Evolutionary conservation across 2,797 vertebrate genomes (phyloP), one percentile per base, ranked within the genome.

Genomic region (Otolemur crassicaudatus): DNA sequence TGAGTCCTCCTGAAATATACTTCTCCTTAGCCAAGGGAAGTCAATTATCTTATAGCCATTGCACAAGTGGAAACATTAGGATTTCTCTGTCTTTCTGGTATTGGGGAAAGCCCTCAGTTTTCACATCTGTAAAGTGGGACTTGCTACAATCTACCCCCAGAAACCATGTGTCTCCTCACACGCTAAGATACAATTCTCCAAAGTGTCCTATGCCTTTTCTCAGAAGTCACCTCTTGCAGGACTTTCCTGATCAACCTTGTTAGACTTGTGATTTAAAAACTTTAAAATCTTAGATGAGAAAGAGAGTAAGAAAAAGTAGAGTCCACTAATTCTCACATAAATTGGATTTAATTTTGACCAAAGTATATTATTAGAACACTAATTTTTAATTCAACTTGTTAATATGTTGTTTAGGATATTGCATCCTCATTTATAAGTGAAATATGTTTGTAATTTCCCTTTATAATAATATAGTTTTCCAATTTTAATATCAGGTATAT

Each of bases 111-210:
- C 16, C 56, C 49, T 94, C 34, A 5, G 46, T 83, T 88, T 90
- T 67, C 40, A 60, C 13, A 84, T 90, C 84, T 93, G 46, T 76
- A 84, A 94, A 92, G 46, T 34, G 82, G 49, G 37, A 65, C 56
- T 80, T 27, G 29, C 70, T 63, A 31, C 17, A 86, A 40, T 22
- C 61, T 37, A 40, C 23, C 56, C 20, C 40, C 58, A 61, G 65
- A 65, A 20, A 76, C 60, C 17, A 13, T 0, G 17, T 8, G 3
- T 82, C 53, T 63, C 29, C 61, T 77, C 34, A 79, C n/a, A 43
- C 60, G 43, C 58, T 70, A 43, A 81, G 43, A 46, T 19, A 17
- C 0, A 25, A 25, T 60, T 69, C 80, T 89, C 75, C 31, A 17
- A 58, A 72, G 75, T 2, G 11, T 81, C n/a, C 79, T 20, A 10